A percentile compares a stretch with the other conserved stretches of the same genome.
These are phyloP conservation scores for Dinoponera quadriceps DNA, from an alignment of 1,140 invertebrate genomes.

Conservation along the genomic window DNA sequence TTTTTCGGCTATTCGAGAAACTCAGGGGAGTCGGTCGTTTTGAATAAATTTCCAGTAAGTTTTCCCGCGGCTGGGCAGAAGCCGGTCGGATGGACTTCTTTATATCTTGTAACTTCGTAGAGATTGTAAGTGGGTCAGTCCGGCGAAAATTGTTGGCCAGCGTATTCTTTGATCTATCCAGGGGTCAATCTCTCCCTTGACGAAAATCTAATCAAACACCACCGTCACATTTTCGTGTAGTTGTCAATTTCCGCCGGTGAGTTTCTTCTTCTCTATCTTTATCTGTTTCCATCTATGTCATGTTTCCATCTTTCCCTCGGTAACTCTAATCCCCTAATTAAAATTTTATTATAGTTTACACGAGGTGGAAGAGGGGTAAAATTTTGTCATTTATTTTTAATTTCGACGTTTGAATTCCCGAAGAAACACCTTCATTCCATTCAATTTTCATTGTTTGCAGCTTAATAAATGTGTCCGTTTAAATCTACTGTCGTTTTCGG, in stretches of 20 bases:
- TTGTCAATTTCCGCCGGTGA: no score
- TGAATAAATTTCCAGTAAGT: slow-evolving; percentile 41
- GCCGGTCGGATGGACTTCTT: slow-evolving; percentile 10
- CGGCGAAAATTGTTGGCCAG: no score
- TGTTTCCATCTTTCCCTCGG: no score
- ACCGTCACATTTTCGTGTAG: no score
- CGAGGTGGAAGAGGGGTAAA: background rate
- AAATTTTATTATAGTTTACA: background rate
- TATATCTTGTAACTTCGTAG: slow-evolving; percentile 7
- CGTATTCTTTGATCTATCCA: no score
- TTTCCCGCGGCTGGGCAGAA: background rate
- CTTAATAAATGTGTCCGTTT: no score
- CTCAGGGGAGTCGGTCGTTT: background rate
- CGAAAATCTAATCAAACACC: slow-evolving; percentile 5
- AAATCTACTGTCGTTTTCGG: no score
- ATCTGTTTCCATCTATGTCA: no score
- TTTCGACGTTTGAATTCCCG: background rate
- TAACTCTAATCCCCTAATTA: background rate
- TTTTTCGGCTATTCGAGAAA: slow-evolving; percentile 22
- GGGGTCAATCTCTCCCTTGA: no score
- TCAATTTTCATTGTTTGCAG: no score
- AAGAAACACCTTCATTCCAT: no score
- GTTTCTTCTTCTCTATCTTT: no score
- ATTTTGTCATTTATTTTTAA: background rate
- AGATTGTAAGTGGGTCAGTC: background rate